A percentile compares a stretch with the other conserved stretches of the same genome.
Evolutionary conservation across 64 coral and sea anemone genomes (phyloP).

Genomic region (Montipora cactus): DNA sequence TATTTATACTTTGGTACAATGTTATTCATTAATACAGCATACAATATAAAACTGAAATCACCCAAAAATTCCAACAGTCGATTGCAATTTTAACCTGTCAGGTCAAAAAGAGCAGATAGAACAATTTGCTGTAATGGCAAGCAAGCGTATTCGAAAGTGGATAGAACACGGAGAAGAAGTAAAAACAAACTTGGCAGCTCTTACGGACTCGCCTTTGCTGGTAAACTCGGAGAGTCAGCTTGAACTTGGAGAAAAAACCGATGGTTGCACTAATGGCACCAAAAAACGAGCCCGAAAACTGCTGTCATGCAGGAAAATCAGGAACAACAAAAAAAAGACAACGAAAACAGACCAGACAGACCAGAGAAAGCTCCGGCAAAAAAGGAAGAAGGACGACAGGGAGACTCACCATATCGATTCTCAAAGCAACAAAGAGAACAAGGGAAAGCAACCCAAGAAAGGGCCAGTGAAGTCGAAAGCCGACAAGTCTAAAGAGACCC

Average conservation of each 20-base stretch:
- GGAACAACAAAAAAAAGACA: background rate
- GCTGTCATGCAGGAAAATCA: background rate
- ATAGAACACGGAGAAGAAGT: background rate
- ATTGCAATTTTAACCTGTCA: background rate
- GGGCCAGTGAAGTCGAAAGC: background rate
- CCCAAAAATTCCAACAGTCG: background rate
- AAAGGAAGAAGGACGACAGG: background rate
- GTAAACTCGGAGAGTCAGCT: background rate
- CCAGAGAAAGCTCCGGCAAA: background rate
- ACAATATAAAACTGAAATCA: background rate
- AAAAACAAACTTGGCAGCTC: background rate
- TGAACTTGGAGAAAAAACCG: background rate
- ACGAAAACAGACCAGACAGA: background rate
- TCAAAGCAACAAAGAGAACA: background rate
- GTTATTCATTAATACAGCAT: background rate
- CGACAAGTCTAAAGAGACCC: background rate
- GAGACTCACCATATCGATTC: background rate
- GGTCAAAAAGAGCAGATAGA: conserved; percentile 30
- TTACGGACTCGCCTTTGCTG: background rate
- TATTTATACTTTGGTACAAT: too few relatives aligned
- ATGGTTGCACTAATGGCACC: conserved; percentile 1
- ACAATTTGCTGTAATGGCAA: conserved; percentile 9
- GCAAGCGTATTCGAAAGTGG: background rate
- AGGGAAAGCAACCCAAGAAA: background rate
- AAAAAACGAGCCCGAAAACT: background rate